Base-by-base conservation (phyloP, 2,113 vertebrate genomes). In the Ceuthmochares aereus region DNA sequence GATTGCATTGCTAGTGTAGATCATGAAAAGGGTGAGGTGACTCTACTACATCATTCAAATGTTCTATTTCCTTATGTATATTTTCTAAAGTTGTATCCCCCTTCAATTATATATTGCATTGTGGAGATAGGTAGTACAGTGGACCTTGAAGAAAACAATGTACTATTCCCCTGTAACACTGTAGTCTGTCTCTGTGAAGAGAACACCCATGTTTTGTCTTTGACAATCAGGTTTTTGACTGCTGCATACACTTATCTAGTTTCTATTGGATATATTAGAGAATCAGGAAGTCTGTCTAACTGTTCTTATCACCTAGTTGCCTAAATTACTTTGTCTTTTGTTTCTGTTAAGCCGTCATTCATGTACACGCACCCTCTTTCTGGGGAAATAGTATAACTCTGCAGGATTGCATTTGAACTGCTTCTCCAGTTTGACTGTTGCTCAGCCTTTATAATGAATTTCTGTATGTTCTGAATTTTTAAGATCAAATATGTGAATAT, bases 21-120 rank as follows among this genome's bases (percentile, higher is more conserved):
- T 36, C 29, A 19, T 0, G 1, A 51, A 36, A 43, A 78, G 13
- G 2, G 2, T 0, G 0, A 4, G 22, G 18, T 66, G 47, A 36
- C 32, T 78, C 32, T 49, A 3, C 52, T 63, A 1, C 16, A 8
- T 56, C 0, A 4, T 32, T 40, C 40, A 75, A 20, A 36, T 72
- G 15, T 9, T 73, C 6, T 14, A 7, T 60, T 78, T 75, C 10
- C 23, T 37, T 40, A 5, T 30, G 7, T 14, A 45, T 69, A 16
- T 30, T 42, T 54, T 67, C 19, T 42, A 34, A 78, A 75, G 6
- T 43, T 66, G 6, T 74, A 13, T 58, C 51, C n/a, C 17, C 25
- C 6, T 36, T 40, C 15, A 75, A 81, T 14, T 62, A 9, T 4
- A 4, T 20, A 6, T 1, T 72, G 6, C 6, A 2, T 52, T 52